A percentile compares a stretch with the other conserved stretches of the same genome.
phyloP scores from a whole-genome alignment of 2,888 invertebrate species.

The Melanostoma scalare region DNA sequence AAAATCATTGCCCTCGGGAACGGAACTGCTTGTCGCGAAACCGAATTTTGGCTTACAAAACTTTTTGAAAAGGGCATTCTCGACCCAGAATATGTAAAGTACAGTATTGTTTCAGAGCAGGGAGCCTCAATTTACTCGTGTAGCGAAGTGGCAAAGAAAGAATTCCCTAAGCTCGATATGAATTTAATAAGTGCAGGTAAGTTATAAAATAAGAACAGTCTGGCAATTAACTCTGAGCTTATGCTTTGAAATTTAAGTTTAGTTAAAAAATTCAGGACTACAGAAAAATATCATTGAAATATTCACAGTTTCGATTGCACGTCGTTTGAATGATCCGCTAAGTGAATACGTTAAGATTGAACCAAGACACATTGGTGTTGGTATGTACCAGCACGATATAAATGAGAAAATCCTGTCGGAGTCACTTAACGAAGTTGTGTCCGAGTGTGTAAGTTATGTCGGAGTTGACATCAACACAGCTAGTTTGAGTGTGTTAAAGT shows the following conservation, averaged over 20 bases:
- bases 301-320: constrained; percentile 88
- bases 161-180: constrained; percentile 92
- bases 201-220: not conserved
- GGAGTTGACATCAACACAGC: constrained; percentile 96
- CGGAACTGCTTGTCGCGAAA: constrained; percentile 94
- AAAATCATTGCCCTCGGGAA: constrained; percentile 94
- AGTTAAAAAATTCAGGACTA: too few relatives aligned
- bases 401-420: constrained; percentile 89
- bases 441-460: constrained; percentile 95
- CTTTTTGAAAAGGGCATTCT: constrained; percentile 85
- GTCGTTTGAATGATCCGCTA: constrained; percentile 94
- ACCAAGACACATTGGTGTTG: constrained; percentile 95
- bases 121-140: constrained; percentile 97
- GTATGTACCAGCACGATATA: constrained; percentile 97
- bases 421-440: constrained; percentile 90
- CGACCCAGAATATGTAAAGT: constrained; percentile 83
- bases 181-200: constrained; percentile 90
- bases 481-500: constrained; percentile 91
- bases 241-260: too few relatives aligned
- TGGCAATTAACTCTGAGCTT: too few relatives aligned
- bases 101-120: constrained; percentile 93
- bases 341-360: constrained; percentile 96
- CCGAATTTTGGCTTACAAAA: constrained; percentile 88
- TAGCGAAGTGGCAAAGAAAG: constrained; percentile 91
- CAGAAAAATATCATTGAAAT: too few relatives aligned